phyloP scores from a whole-genome alignment of 2,113 vertebrate genomes.

The Lates calcarifer region DNA sequence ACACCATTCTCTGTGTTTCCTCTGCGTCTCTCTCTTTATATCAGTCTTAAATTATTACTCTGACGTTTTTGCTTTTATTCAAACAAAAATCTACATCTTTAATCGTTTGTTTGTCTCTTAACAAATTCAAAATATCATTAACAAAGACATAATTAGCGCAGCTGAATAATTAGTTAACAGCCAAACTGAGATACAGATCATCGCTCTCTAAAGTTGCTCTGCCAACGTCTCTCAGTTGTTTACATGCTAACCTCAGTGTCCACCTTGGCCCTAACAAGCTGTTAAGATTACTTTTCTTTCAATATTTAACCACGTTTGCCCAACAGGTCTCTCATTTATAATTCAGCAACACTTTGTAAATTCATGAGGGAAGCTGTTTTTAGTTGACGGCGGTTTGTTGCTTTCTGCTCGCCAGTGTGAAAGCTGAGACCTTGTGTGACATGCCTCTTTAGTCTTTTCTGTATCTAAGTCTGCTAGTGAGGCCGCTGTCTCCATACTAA shows the following conservation, averaged over 20 bases:
- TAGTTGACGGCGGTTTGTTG: constrained; percentile 22
- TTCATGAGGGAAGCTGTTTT: constrained; percentile 17
- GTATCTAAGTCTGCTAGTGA: not conserved
- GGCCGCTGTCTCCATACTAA: constrained; percentile 44
- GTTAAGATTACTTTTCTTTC: not conserved
- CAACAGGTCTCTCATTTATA: constrained; percentile 35
- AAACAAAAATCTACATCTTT: too few species aligned
- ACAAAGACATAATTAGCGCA: not conserved
- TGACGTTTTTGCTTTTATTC: not conserved
- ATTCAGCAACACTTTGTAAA: constrained; percentile 16
- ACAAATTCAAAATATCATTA: not conserved
- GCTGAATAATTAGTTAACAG: not conserved
- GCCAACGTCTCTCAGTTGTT: not conserved
- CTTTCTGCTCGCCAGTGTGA: not conserved
- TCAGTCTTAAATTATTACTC: not conserved
- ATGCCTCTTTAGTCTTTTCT: constrained; percentile 31
- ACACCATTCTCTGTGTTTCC: constrained; percentile 6
- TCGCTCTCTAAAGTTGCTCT: not conserved
- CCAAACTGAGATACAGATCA: not conserved
- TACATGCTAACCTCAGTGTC: not conserved
- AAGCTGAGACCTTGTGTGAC: constrained; percentile 26
- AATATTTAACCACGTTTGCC: constrained; percentile 39
- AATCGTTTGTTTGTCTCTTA: not conserved
- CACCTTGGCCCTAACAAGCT: constrained; percentile 10
- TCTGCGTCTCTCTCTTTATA: not conserved